Evolutionary conservation across 2,888 invertebrate species (phyloP).

Genomic region (Calameuta idolon): DNA sequence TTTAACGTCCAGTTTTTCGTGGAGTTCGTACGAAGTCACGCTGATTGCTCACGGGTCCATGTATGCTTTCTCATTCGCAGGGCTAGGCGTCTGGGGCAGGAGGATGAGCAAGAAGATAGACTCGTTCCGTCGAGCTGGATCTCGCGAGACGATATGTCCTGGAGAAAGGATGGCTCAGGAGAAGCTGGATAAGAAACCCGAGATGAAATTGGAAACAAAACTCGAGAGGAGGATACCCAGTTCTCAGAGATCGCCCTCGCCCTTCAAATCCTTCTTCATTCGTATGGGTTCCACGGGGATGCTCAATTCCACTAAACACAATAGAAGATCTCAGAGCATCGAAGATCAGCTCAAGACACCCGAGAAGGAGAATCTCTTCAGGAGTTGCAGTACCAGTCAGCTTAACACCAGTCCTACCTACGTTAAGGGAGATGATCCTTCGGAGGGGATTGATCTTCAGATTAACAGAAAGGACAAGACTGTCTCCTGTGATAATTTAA

Average conservation of each 20-base stretch:
- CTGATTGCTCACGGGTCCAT: slow-evolving; percentile 1
- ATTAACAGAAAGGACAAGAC: slow-evolving; percentile 60
- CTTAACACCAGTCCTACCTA: slow-evolving; percentile 74
- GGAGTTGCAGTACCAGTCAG: slow-evolving; percentile 83
- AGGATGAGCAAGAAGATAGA: slow-evolving; percentile 84
- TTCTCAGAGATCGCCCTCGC: slow-evolving; percentile 73
- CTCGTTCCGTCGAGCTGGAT: slow-evolving; percentile 76
- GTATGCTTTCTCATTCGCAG: slow-evolving; percentile 24
- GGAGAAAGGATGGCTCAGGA: slow-evolving; percentile 26
- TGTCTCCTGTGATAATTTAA: slow-evolving; percentile 61
- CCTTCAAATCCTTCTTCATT: slow-evolving; percentile 79
- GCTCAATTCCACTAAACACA: slow-evolving; percentile 72
- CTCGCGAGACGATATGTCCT: slow-evolving; percentile 70
- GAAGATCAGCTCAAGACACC: slow-evolving; percentile 66
- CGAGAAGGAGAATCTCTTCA: slow-evolving; percentile 72
- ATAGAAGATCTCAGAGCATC: slow-evolving; percentile 65
- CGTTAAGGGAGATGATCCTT: slow-evolving; percentile 83
- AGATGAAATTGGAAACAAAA: slow-evolving; percentile 39
- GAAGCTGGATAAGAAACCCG: slow-evolving; percentile 11
- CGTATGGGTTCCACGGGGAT: slow-evolving; percentile 83
- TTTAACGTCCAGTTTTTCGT: slow-evolving; percentile 1
- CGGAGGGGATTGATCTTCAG: slow-evolving; percentile 80
- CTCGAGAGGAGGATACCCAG: slow-evolving; percentile 59
- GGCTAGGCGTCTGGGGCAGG: slow-evolving; percentile 74
- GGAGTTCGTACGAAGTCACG: neutral